These are phyloP conservation scores for Tetheella fluctuosa DNA, from an alignment of 2,888 invertebrate species.

Conservation along the genomic window DNA sequence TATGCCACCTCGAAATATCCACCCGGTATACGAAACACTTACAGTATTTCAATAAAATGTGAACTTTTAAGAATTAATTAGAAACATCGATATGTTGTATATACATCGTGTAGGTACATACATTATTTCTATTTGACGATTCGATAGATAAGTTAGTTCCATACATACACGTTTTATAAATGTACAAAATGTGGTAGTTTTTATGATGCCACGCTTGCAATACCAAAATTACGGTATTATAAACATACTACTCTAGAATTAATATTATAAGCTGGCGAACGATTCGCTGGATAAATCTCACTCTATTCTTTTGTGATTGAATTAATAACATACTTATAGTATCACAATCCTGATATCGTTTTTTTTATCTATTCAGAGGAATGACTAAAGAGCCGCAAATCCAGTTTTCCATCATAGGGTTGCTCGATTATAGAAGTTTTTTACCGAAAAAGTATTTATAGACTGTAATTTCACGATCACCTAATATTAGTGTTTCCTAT, in stretches of 20 bases:
- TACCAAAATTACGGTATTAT: background rate
- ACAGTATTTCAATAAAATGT: background rate
- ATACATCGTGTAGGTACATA: background rate
- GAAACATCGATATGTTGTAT: slow-evolving; percentile 4
- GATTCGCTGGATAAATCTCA: slow-evolving; percentile 2
- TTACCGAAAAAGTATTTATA: no score
- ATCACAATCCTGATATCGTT: background rate
- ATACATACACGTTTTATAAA: background rate
- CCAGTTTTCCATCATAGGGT: background rate
- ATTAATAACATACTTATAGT: background rate
- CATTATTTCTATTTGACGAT: background rate
- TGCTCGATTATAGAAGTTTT: background rate
- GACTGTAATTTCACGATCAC: no score
- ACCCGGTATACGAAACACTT: background rate
- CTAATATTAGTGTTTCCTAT: no score
- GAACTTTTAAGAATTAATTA: background rate
- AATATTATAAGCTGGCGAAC: background rate
- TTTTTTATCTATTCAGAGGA: background rate
- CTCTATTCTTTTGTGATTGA: background rate
- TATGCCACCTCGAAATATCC: no score
- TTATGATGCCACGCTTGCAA: background rate
- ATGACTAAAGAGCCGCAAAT: background rate
- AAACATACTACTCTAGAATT: background rate
- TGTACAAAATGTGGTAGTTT: background rate
- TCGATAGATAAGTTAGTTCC: background rate